Evolutionary conservation across 2,888 invertebrate species (phyloP).

Genomic region (Neoaliturus tenellus): DNA sequence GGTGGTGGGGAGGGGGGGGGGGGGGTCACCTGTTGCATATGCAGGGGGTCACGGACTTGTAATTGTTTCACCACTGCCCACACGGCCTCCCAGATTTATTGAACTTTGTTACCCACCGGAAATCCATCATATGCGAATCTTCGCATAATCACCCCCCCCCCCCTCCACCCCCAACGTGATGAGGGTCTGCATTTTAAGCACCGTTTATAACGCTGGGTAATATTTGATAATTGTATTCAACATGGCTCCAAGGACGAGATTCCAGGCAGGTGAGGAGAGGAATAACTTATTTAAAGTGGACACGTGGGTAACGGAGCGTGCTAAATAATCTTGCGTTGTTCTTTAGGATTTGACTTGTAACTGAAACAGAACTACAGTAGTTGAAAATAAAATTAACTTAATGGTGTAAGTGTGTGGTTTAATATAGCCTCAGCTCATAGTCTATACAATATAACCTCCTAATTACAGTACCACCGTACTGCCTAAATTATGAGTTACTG

Average conservation of each 20-base stretch:
- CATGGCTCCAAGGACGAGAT: not conserved
- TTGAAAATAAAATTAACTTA: no score
- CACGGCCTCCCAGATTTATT: slow-evolving; percentile 32
- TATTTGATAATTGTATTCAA: slow-evolving; percentile 42
- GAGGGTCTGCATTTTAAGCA: slow-evolving; percentile 27
- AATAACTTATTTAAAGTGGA: no score
- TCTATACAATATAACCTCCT: no score
- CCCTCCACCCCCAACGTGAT: not conserved
- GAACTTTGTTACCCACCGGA: slow-evolving; percentile 46
- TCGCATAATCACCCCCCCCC: slow-evolving; percentile 4
- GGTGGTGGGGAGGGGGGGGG: not conserved
- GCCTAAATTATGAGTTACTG: no score
- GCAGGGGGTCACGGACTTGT: not conserved
- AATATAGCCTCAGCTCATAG: no score
- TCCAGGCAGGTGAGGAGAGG: no score
- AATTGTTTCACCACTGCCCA: slow-evolving; percentile 46
- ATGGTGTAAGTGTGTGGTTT: no score
- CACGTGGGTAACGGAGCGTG: no score
- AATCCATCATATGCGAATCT: slow-evolving; percentile 48
- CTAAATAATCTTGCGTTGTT: no score
- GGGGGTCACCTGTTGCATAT: slow-evolving; percentile 32
- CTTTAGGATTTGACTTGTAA: no score
- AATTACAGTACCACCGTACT: no score
- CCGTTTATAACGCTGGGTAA: slow-evolving; percentile 42
- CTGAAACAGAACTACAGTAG: no score